Conservation (phyloP, 2,888 invertebrate genomes). For the Drosophila fulvimacula region DNA sequence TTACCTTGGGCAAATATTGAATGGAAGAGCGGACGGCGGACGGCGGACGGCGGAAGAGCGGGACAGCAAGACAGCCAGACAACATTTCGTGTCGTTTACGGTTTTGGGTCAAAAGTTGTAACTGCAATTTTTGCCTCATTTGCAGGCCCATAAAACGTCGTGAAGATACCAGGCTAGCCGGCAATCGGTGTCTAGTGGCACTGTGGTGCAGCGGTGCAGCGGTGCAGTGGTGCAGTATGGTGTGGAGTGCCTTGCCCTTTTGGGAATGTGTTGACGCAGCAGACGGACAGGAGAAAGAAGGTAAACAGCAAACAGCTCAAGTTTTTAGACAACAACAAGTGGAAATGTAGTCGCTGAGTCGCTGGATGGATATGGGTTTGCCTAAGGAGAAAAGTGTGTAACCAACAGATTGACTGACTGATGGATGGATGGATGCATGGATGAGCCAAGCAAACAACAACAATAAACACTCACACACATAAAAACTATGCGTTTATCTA, state of each 20-base stretch:
- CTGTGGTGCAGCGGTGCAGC: slow-evolving; percentile 13
- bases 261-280: slow-evolving; percentile 64
- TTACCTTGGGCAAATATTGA: slow-evolving; percentile 73
- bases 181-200: slow-evolving; percentile 7
- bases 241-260: slow-evolving; percentile 75
- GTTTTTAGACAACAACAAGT: slow-evolving; percentile 68
- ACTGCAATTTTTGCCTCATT: slow-evolving; percentile 70
- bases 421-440: slow-evolving; percentile 48
- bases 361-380: slow-evolving; percentile 44
- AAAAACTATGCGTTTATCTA: slow-evolving; percentile 41
- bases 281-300: slow-evolving; percentile 50
- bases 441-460: slow-evolving; percentile 54
- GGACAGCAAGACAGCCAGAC: slow-evolving; percentile 15
- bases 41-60: neutral
- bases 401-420: slow-evolving; percentile 70
- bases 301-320: slow-evolving; percentile 67
- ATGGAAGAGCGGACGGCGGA: neutral
- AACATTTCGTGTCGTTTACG: slow-evolving; percentile 48
- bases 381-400: slow-evolving; percentile 69
- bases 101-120: slow-evolving; percentile 74
- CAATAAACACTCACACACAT: slow-evolving; percentile 21
- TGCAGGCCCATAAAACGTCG: slow-evolving; percentile 50
- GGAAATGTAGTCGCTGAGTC: slow-evolving; percentile 57
- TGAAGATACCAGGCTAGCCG: slow-evolving; percentile 19
- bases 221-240: slow-evolving; percentile 20